Evolutionary conservation across 2,888 invertebrate species (phyloP).

Genomic region (Glaucopsyche alexis): DNA sequence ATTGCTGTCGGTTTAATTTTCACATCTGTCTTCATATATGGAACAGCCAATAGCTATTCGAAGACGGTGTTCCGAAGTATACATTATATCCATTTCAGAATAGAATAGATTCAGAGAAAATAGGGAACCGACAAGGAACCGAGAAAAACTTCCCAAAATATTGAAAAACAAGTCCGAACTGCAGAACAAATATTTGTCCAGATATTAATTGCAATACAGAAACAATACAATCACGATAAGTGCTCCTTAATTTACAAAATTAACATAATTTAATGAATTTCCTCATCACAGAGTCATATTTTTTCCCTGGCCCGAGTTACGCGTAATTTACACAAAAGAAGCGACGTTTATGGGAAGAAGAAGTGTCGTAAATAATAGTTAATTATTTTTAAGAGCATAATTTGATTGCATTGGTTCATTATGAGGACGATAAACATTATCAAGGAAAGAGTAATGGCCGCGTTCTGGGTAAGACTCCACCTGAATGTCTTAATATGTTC

Average conservation of each 20-base stretch:
- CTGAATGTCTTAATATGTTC: slow-evolving; percentile 32
- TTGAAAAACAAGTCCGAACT: not conserved
- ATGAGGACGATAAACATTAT: slow-evolving; percentile 12
- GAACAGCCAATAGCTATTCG: not conserved
- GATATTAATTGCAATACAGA: not conserved
- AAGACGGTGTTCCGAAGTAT: not conserved
- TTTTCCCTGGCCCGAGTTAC: not conserved
- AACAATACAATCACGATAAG: slow-evolving; percentile 1
- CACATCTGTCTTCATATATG: no score
- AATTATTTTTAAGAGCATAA: slow-evolving; percentile 22
- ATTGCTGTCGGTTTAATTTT: not conserved
- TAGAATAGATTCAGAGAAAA: no score
- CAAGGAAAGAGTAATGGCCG: slow-evolving; percentile 21
- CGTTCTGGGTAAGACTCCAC: not conserved
- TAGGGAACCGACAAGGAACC: not conserved
- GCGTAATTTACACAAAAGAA: not conserved
- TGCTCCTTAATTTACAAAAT: slow-evolving; percentile 7
- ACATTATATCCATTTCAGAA: no score
- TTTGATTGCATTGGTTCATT: slow-evolving; percentile 20
- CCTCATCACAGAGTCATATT: slow-evolving; percentile 13
- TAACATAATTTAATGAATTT: slow-evolving; percentile 24
- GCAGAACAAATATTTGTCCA: not conserved
- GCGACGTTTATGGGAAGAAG: slow-evolving; percentile 1
- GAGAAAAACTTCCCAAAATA: not conserved
- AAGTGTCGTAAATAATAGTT: slow-evolving; percentile 26